phyloP scores from a whole-genome alignment of 2,113 vertebrate genomes.

The Oncorhynchus kisutch region DNA sequence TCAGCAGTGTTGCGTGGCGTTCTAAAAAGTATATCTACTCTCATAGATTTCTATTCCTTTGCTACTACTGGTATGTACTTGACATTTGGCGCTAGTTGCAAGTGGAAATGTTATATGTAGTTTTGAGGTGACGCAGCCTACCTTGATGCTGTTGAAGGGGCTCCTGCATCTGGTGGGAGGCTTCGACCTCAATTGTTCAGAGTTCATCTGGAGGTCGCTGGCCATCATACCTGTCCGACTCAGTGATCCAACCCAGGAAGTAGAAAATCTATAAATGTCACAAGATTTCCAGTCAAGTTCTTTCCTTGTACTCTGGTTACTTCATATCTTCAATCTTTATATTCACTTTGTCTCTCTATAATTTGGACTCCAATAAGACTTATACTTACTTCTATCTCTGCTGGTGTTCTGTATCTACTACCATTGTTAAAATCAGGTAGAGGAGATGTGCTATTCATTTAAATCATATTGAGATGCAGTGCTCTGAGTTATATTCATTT shows the following conservation, averaged over 20 bases:
- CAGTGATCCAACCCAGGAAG: not conserved
- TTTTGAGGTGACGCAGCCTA: conserved; percentile 23
- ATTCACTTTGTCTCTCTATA: not conserved
- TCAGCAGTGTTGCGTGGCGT: too few species aligned
- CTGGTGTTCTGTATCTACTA: not conserved
- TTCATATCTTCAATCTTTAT: not conserved
- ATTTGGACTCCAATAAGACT: not conserved
- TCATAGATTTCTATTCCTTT: too few species aligned
- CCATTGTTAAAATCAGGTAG: not conserved
- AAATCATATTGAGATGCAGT: not conserved
- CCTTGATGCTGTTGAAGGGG: conserved; percentile 70
- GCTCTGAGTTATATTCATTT: not conserved
- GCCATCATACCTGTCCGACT: conserved; percentile 41
- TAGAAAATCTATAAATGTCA: not conserved
- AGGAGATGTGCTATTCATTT: not conserved
- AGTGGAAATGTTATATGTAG: too few species aligned
- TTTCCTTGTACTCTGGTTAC: not conserved
- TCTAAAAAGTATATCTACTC: too few species aligned
- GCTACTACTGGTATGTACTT: too few species aligned
- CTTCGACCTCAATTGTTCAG: not conserved
- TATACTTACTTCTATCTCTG: not conserved
- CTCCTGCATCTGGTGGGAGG: not conserved
- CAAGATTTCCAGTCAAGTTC: not conserved
- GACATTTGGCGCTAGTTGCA: too few species aligned
- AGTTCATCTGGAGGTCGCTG: conserved; percentile 1